Conservation (phyloP, 2,113 vertebrate genomes). For the Climacteris rufus region DNA sequence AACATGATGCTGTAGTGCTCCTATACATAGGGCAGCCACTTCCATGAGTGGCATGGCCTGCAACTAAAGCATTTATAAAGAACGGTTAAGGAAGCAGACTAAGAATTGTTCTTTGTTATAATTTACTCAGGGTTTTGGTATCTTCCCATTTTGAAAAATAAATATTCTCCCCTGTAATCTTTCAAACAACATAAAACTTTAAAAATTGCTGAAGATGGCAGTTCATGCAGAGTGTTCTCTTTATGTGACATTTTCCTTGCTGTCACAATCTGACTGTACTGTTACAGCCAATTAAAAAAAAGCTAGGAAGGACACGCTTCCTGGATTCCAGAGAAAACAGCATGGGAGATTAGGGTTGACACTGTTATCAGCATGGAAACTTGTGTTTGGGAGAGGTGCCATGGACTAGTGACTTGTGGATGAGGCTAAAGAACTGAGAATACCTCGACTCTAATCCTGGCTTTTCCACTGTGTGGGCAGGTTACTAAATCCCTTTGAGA, state of each 20-base stretch:
- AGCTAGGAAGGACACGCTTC: background rate
- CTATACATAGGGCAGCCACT: background rate
- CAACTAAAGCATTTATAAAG: background rate
- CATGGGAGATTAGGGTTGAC: background rate
- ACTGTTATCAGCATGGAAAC: background rate
- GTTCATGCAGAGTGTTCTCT: background rate
- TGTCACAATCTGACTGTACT: background rate
- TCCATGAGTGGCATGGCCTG: background rate
- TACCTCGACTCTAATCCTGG: slow-evolving; percentile 41
- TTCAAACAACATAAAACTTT: background rate
- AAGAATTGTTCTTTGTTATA: background rate
- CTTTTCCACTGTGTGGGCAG: slow-evolving; percentile 32
- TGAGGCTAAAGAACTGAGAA: background rate
- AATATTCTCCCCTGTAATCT: background rate
- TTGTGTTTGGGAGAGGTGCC: background rate
- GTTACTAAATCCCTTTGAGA: slow-evolving; percentile 32
- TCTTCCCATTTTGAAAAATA: background rate
- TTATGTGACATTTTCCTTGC: background rate
- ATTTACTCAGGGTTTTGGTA: background rate
- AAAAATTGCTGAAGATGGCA: background rate
- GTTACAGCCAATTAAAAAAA: background rate
- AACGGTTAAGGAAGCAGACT: background rate
- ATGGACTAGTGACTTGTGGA: background rate
- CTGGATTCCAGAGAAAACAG: background rate
- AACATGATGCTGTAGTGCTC: background rate